Evolutionary conservation across 1,140 invertebrate genomes (phyloP).

Genomic region (Panagrolaimus sp.): DNA sequence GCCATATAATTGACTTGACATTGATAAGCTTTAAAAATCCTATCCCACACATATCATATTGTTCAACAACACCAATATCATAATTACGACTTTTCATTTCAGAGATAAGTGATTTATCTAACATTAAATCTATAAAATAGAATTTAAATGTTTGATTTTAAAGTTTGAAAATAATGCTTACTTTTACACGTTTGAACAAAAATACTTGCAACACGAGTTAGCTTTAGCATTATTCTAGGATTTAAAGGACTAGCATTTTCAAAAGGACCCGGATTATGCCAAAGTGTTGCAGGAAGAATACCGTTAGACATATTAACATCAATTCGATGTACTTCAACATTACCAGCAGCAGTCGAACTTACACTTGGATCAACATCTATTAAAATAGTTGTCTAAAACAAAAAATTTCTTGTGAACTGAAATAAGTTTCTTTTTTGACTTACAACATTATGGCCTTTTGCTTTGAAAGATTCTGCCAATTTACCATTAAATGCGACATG

Average conservation of each 20-base stretch:
- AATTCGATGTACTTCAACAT: conserved; percentile 26
- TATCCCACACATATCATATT: conserved; percentile 48
- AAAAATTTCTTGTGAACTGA: neutral
- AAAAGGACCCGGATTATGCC: conserved; percentile 52
- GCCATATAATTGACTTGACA: conserved; percentile 31
- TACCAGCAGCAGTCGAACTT: conserved; percentile 8
- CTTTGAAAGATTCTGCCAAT: conserved; percentile 35
- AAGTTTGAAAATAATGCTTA: conserved; percentile 20
- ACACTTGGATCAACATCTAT: conserved; percentile 43
- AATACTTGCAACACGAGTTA: conserved; percentile 40
- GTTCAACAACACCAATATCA: conserved; percentile 48
- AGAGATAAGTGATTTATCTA: conserved; percentile 20
- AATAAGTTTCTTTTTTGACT: conserved; percentile 23
- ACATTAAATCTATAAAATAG: conserved; percentile 23
- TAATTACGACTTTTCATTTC: conserved; percentile 23
- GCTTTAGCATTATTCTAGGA: conserved; percentile 40
- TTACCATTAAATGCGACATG: conserved; percentile 46
- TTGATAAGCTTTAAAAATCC: conserved; percentile 35
- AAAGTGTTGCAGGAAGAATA: conserved; percentile 32
- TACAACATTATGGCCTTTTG: conserved; percentile 40
- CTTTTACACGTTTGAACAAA: conserved; percentile 40
- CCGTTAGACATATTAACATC: conserved; percentile 30
- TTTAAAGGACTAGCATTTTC: conserved; percentile 49
- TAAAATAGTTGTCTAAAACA: conserved; percentile 45
- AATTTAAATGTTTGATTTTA: conserved; percentile 5